phyloP scores from a whole-genome alignment of 1,140 invertebrate genomes.

The Dryas iulia region DNA sequence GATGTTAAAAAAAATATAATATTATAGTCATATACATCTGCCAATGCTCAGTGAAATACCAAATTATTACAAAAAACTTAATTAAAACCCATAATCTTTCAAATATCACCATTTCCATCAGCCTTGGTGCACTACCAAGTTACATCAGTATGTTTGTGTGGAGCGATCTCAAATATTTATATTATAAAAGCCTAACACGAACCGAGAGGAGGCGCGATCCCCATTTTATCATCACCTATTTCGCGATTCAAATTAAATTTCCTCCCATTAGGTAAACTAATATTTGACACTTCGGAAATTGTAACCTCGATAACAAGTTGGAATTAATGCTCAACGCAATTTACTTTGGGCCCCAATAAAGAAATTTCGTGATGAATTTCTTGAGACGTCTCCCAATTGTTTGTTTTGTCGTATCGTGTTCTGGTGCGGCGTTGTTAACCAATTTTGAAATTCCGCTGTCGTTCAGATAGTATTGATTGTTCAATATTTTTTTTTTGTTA shows the following conservation, averaged over 20 bases:
- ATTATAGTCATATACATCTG: no score
- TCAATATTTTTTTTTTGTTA: background rate
- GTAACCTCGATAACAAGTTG: conserved; percentile 38
- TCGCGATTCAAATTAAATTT: conserved; percentile 39
- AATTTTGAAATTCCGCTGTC: background rate
- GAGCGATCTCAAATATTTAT: conserved; percentile 20
- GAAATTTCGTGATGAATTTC: conserved; percentile 36
- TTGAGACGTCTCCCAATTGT: conserved; percentile 21
- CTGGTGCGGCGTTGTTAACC: background rate
- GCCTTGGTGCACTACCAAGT: conserved; percentile 1
- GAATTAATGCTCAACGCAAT: conserved; percentile 38
- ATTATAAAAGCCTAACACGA: conserved; percentile 23
- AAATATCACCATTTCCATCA: background rate
- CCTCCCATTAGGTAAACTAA: conserved; percentile 40
- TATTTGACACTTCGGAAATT: conserved; percentile 42
- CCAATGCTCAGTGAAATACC: no score
- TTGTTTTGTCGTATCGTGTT: conserved; percentile 27
- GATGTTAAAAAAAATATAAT: no score
- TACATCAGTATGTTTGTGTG: background rate
- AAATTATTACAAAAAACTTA: background rate
- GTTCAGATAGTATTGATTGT: background rate
- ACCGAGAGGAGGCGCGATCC: conserved; percentile 11
- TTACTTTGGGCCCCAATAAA: conserved; percentile 32
- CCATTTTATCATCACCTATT: conserved; percentile 31
- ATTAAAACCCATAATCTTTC: background rate